These are phyloP conservation scores for Sesia bembeciformis DNA, from an alignment of 2,888 invertebrate species.

Conservation along the genomic window DNA sequence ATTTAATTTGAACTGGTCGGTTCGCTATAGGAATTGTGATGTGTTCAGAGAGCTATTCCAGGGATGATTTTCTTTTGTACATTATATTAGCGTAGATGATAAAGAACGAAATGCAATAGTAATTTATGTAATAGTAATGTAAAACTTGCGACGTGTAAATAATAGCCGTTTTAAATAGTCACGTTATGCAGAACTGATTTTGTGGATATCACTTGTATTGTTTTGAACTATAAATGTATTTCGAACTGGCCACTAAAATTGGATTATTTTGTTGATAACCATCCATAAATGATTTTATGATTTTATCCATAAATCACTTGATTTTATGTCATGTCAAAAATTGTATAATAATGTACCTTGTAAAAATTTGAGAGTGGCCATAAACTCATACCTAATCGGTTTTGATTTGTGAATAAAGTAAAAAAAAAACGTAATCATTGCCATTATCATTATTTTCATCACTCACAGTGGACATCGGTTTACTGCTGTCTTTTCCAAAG, in stretches of 20 bases:
- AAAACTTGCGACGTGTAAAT: conserved; percentile 61
- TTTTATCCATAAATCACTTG: too few species aligned
- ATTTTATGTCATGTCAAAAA: too few species aligned
- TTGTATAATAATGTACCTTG: too few species aligned
- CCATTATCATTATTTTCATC: too few species aligned
- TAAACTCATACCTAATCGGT: too few species aligned
- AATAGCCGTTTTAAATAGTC: conserved; percentile 46
- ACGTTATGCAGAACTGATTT: conserved; percentile 23
- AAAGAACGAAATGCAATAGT: conserved; percentile 70
- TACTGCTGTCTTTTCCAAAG: too few species aligned
- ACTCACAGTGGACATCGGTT: too few species aligned
- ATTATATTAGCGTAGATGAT: conserved; percentile 61
- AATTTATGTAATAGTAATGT: conserved; percentile 68
- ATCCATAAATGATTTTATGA: too few species aligned
- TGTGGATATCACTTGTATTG: conserved; percentile 24
- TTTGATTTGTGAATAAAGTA: too few species aligned
- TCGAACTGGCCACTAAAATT: conserved; percentile 34
- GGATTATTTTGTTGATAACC: conserved; percentile 7
- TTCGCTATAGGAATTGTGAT: conserved; percentile 66
- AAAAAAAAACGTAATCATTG: too few species aligned
- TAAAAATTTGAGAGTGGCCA: too few species aligned
- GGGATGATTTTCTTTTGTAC: conserved; percentile 49
- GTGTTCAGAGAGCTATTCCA: conserved; percentile 53
- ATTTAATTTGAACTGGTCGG: conserved; percentile 30
- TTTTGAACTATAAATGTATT: conserved; percentile 8